These are phyloP conservation scores for Progne subis DNA, from an alignment of 2,113 vertebrate species.

Conservation along the genomic window DNA sequence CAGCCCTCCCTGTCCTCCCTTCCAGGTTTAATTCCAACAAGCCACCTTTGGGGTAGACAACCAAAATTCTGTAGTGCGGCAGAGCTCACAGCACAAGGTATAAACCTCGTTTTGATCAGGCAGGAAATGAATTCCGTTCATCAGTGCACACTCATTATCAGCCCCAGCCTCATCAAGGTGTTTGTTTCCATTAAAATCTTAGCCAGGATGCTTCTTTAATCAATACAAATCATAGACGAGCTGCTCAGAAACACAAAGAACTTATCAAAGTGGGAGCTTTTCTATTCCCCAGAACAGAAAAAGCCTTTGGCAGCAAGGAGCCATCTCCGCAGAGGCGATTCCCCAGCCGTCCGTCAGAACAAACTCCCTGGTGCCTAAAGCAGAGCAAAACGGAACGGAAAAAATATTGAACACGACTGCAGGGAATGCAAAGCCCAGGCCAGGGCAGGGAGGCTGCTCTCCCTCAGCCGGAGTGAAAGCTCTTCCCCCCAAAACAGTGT, in stretches of 20 bases:
- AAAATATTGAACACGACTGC: not conserved
- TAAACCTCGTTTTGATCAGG: not conserved
- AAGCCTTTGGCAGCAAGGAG: not conserved
- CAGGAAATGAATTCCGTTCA: not conserved
- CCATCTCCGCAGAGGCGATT: not conserved
- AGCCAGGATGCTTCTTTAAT: slow-evolving; percentile 6
- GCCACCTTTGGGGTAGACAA: not conserved
- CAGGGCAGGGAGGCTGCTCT: not conserved
- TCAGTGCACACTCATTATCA: not conserved
- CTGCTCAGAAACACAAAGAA: slow-evolving; percentile 6
- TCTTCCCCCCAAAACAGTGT: not conserved
- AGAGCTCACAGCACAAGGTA: not conserved
- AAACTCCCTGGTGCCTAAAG: not conserved
- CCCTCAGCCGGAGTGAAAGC: not conserved
- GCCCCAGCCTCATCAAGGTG: not conserved
- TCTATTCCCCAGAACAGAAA: not conserved
- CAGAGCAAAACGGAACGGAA: accelerated
- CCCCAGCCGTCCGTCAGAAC: not conserved
- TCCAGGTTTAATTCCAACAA: not conserved
- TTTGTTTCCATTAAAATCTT: slow-evolving; percentile 14
- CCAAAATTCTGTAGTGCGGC: not conserved
- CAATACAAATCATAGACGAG: not conserved
- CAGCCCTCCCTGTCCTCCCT: not conserved
- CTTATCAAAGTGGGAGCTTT: not conserved
- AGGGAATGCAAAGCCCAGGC: not conserved